phyloP scores from a whole-genome alignment of 2,888 invertebrate species.

The Heliconius aoede region DNA sequence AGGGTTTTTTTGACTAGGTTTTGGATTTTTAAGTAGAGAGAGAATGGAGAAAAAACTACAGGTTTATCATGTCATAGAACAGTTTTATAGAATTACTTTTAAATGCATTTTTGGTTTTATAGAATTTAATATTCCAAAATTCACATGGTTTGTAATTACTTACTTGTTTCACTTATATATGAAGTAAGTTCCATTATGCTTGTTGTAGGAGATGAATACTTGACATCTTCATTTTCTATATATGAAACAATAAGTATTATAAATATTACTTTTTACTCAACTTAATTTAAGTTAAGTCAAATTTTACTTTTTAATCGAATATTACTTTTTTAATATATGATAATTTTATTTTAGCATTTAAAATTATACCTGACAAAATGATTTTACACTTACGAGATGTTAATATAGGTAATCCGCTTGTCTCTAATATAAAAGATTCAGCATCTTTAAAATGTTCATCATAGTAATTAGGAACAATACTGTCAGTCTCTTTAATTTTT shows the following conservation, averaged over 20 bases:
- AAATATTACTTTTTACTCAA: no score
- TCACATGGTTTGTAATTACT: constrained; percentile 51
- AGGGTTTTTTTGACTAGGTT: neutral
- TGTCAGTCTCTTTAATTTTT: constrained; percentile 62
- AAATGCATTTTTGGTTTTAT: neutral
- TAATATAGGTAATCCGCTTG: constrained; percentile 78
- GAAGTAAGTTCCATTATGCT: constrained; percentile 79
- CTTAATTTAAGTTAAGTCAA: no score
- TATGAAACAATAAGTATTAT: constrained; percentile 43
- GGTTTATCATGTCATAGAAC: neutral
- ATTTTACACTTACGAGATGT: constrained; percentile 67
- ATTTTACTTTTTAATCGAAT: no score
- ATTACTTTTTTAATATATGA: neutral
- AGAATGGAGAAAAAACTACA: neutral
- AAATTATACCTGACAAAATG: constrained; percentile 8
- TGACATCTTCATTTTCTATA: constrained; percentile 74
- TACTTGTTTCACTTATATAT: constrained; percentile 80
- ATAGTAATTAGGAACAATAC: constrained; percentile 72
- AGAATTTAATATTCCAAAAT: no score
- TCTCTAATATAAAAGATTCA: constrained; percentile 90
- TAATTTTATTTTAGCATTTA: neutral
- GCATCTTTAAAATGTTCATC: constrained; percentile 90
- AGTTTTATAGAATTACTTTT: neutral
- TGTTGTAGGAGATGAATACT: constrained; percentile 69
- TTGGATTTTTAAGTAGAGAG: neutral